These are phyloP conservation scores for Drosophila algonquin DNA, from an alignment of 2,888 invertebrate species.

Conservation along the genomic window DNA sequence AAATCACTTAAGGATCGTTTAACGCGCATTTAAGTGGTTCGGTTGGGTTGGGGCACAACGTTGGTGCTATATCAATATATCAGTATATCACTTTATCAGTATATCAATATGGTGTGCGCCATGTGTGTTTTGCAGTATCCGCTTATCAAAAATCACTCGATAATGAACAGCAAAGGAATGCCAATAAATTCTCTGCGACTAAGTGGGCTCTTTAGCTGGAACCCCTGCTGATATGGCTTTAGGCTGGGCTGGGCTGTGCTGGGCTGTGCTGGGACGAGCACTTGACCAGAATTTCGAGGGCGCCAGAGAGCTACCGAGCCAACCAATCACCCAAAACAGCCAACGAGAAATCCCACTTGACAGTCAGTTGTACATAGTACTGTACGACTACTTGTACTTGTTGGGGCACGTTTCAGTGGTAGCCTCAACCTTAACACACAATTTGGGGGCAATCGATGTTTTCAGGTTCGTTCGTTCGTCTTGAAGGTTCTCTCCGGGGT, in stretches of 20 bases:
- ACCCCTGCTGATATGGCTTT: constrained; percentile 15
- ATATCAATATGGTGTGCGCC: not conserved
- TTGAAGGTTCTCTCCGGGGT: constrained; percentile 21
- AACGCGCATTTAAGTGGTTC: constrained; percentile 47
- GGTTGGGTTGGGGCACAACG: not conserved
- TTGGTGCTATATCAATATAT: not conserved
- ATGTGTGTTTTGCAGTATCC: constrained; percentile 3
- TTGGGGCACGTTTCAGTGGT: constrained; percentile 63
- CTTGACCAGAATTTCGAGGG: constrained; percentile 20
- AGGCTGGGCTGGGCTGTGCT: not conserved
- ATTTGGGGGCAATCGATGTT: constrained; percentile 21
- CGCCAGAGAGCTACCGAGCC: constrained; percentile 11
- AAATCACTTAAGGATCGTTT: constrained; percentile 63
- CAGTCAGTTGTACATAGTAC: constrained; percentile 16
- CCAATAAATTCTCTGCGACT: constrained; percentile 42
- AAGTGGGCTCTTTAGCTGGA: constrained; percentile 10
- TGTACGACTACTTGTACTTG: constrained; percentile 15
- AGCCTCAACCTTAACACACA: constrained; percentile 72
- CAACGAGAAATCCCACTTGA: constrained; percentile 27
- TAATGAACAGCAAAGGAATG: constrained; percentile 35
- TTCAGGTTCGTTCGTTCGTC: constrained; percentile 18
- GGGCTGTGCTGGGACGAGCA: not conserved
- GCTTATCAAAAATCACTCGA: constrained; percentile 32
- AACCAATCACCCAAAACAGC: constrained; percentile 16
- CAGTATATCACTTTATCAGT: not conserved